These are phyloP conservation scores for Neoaliturus tenellus DNA, from an alignment of 2,888 invertebrate species.

Conservation along the genomic window DNA sequence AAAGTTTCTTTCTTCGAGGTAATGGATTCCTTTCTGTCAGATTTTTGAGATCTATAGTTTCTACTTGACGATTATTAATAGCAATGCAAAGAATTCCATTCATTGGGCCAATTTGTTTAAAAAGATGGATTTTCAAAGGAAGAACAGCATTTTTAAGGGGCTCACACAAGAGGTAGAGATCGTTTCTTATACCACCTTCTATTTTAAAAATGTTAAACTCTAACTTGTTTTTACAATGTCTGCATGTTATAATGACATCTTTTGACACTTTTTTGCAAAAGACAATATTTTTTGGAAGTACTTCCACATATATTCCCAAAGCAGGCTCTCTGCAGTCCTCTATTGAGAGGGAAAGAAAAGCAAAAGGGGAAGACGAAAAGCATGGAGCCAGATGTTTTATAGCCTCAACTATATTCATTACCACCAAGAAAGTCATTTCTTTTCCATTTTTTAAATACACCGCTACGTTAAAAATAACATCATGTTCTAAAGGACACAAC, in stretches of 20 bases:
- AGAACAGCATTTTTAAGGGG: too few species aligned
- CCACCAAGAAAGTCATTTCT: not conserved
- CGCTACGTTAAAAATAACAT: not conserved
- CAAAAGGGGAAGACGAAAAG: too few species aligned
- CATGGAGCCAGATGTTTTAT: not conserved
- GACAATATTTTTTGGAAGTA: not conserved
- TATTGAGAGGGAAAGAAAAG: not conserved
- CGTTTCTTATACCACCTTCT: not conserved
- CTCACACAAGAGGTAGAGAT: not conserved
- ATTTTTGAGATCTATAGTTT: not conserved
- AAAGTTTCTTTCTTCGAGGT: not conserved
- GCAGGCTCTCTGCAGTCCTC: not conserved
- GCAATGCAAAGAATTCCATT: not conserved
- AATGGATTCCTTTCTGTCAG: not conserved
- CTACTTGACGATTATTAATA: not conserved
- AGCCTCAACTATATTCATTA: not conserved
- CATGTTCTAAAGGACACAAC: not conserved
- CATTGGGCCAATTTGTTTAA: not conserved
- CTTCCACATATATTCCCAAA: not conserved
- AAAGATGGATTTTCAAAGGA: not conserved
- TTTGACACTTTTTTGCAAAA: not conserved
- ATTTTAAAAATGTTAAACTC: not conserved
- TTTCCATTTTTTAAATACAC: not conserved
- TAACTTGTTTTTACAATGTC: not conserved
- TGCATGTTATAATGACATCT: not conserved